Evolutionary conservation across 2,797 vertebrate genomes (phyloP).

Genomic region (Nyctibius grandis): DNA sequence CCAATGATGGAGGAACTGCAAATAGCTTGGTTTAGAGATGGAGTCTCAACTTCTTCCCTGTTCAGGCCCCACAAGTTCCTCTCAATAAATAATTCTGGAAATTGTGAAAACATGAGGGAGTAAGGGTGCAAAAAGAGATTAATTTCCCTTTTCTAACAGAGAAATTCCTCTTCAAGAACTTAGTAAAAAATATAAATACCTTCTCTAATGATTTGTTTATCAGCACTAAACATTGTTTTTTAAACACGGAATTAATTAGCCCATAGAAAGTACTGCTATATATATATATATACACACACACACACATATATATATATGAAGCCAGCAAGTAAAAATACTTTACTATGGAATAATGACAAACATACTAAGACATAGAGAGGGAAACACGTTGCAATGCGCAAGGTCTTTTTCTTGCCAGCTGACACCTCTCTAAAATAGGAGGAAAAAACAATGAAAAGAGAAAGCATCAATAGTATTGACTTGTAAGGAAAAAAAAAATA

Average conservation of each 20-base stretch:
- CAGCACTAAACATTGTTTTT: neutral
- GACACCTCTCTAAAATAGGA: neutral
- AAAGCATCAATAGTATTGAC: constrained; percentile 7
- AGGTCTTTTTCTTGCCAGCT: neutral
- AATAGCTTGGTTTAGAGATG: neutral
- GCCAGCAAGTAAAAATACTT: neutral
- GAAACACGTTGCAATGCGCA: neutral
- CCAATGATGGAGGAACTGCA: neutral
- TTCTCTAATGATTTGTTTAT: neutral
- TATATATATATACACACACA: neutral
- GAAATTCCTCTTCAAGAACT: neutral
- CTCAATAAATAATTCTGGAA: neutral
- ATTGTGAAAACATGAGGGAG: neutral
- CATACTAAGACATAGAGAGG: neutral
- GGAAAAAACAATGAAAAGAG: neutral
- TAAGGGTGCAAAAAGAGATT: neutral
- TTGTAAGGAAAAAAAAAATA: neutral
- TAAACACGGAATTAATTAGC: neutral
- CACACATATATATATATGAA: neutral
- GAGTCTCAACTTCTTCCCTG: neutral
- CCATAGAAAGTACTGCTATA: neutral
- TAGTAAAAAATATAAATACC: neutral
- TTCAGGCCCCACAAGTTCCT: neutral
- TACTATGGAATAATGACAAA: neutral
- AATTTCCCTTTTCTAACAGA: neutral